These are phyloP conservation scores for Menidia menidia DNA, from an alignment of 2,797 vertebrate genomes.

Conservation along the genomic window DNA sequence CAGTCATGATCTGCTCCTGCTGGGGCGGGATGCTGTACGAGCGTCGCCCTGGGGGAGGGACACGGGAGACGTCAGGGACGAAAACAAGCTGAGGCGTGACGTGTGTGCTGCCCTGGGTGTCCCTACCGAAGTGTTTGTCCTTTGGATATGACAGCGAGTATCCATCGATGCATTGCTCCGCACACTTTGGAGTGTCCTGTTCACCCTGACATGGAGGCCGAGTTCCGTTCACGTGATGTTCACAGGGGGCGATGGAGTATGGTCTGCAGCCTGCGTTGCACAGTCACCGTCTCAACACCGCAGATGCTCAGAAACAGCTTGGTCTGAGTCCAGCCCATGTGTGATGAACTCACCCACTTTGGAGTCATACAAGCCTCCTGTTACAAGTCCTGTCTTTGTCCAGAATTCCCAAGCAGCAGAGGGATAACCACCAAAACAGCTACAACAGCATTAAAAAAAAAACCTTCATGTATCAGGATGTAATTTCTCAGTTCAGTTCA, in stretches of 20 bases:
- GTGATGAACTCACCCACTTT: conserved; percentile 81
- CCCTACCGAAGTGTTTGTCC: conserved; percentile 90
- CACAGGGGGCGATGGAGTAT: conserved; percentile 90
- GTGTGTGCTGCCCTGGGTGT: not conserved
- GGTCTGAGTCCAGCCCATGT: not conserved
- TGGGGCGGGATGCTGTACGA: conserved; percentile 83
- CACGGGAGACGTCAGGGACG: not conserved
- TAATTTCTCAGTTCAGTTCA: not conserved
- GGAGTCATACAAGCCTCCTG: conserved; percentile 90
- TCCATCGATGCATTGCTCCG: conserved; percentile 81
- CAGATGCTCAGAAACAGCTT: not conserved
- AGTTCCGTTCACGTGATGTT: conserved; percentile 92
- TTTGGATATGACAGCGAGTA: conserved; percentile 85
- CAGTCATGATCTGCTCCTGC: conserved; percentile 90
- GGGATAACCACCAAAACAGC: conserved; percentile 90
- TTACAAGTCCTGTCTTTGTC: conserved; percentile 88
- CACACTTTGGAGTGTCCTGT: conserved; percentile 86
- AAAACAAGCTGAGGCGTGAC: not conserved
- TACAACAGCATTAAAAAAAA: conserved; percentile 52
- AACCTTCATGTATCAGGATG: not conserved
- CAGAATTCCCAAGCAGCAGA: conserved; percentile 89
- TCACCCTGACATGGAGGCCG: conserved; percentile 88
- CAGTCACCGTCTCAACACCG: not conserved
- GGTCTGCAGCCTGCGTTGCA: conserved; percentile 87
- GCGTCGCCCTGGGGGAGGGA: conserved; percentile 73